Evolutionary conservation across 2,888 invertebrate genomes (phyloP), one percentile per base, ranked within the genome.

Genomic region (Noctuana brunneofusca): DNA sequence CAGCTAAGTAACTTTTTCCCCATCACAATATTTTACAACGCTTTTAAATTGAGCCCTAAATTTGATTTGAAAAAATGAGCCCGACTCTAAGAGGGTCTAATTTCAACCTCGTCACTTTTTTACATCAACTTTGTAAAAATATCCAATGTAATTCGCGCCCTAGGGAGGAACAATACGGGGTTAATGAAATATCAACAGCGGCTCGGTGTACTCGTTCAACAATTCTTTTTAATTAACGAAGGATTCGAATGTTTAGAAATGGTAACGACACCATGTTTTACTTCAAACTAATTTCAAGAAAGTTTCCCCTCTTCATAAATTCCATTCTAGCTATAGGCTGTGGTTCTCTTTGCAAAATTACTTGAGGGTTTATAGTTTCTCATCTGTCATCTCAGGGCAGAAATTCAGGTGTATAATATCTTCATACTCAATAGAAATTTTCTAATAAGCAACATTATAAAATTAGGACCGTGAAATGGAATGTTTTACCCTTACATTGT

Each of bases 171-270:
- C 76, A 81, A 81, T 80, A 76, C 73, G 67, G 68, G 68, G 72
- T 70, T 85, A 84, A 84, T 85, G 81, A 86, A 86, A 83, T 79
- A 84, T 80, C 80, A 84, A 86, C 83, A 83, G 70, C 59, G 69
- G 67, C 72, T 75, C 60, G 24, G 63, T 65, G 68, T 63, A 72
- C 67, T 69, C 71, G 65, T 68, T 68, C 58, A 66, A 64, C 71
- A 71, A 73, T 70, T 70, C 70, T 75, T 76, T 76, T 71, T 70
- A 76, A 77, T 74, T 73, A 74, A 69, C 62, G 63, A 50, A 43
- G 24, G 52, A 63, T 57, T 63, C 57, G 22, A 52, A 63, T 53
- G 63, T 58, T 64, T 57, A 38, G 52, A 46, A 58, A 64, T 58
- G 50, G 8, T 27, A 52, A 41, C 46, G 63, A 58, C 24, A 48